Evolutionary conservation across 2,797 vertebrate species (phyloP), one percentile per base, ranked within the genome.

Genomic region (Epinephelus malabaricus): DNA sequence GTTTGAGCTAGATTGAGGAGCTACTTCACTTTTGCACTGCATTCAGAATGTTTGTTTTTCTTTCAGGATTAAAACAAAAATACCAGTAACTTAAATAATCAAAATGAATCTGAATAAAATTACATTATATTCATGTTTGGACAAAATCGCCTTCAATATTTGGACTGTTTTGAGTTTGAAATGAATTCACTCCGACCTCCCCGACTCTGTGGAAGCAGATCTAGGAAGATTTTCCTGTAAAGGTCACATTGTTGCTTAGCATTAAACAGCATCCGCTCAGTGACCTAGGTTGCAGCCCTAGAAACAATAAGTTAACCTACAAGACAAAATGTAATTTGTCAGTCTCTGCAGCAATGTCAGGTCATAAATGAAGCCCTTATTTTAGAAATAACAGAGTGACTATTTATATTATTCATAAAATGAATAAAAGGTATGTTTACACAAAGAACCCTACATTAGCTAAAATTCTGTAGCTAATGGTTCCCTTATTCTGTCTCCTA

Each of bases 241-340:
- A 78, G 25, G 40, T 68, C 68, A 73, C 51, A 69, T 50, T 80
- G 27, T 54, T 63, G 76, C 58, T 69, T 79, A 69, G 58, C 47
- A 85, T 79, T 76, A 38, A 81, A 74, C 58, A 77, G 55, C 70
- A 73, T 79, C 70, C 47, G 70, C 54, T 70, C 63, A 72, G 45
- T 53, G 38, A 25, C 51, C 75, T 15, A 13, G 56, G 47, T 50
- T 59, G n/a, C 67, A 71, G 58, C 64, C 15, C 13, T 55, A 59
- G 50, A 67, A 76, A 75, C 62, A 75, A 40, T 51, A 56, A 40
- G 14, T 59, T 61, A 58, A 14, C 34, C 12, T 69, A 40, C 50
- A 61, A 61, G 27, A 54, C 54, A 18, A 71, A 40, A 11, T 62
- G n/a, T 50, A 38, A 81, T 79, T 7, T 8, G 15, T 76, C 62